Evolutionary conservation across 1,140 invertebrate genomes (phyloP).

Genomic region (Glossosoma conforme): DNA sequence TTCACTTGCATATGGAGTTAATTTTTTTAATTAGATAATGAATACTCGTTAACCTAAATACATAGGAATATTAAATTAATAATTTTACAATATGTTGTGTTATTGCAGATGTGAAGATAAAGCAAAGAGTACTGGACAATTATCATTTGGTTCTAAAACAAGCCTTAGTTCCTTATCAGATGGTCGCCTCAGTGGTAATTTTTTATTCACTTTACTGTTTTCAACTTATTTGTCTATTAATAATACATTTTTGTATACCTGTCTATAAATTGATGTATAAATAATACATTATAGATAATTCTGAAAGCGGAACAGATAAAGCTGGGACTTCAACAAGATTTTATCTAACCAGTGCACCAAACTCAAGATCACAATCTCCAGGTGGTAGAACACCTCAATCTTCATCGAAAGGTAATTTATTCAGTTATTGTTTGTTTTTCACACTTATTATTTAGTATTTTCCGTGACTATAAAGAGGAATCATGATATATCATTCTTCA

Average conservation of each 20-base stretch:
- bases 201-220: background rate
- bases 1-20: too few species aligned
- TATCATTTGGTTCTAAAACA: constrained; percentile 12
- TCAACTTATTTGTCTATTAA: too few species aligned
- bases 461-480: too few species aligned
- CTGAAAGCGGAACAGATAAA: constrained; percentile 8
- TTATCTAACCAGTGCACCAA: constrained; percentile 10
- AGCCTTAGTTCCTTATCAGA: constrained; percentile 18
- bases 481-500: too few species aligned
- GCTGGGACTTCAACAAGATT: constrained; percentile 1
- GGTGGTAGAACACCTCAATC: background rate
- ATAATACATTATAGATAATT: background rate
- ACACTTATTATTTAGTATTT: too few species aligned
- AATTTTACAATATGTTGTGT: background rate
- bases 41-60: too few species aligned
- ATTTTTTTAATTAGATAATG: too few species aligned
- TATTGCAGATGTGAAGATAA: constrained; percentile 6
- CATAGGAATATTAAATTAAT: too few species aligned
- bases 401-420: too few species aligned
- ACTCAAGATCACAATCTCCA: constrained; percentile 15
- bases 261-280: background rate
- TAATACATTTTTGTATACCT: background rate
- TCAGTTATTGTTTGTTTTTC: too few species aligned
- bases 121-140: background rate
- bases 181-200: constrained; percentile 6